Conservation (phyloP, 2,888 invertebrate genomes). For the Geotrupes spiniger region DNA sequence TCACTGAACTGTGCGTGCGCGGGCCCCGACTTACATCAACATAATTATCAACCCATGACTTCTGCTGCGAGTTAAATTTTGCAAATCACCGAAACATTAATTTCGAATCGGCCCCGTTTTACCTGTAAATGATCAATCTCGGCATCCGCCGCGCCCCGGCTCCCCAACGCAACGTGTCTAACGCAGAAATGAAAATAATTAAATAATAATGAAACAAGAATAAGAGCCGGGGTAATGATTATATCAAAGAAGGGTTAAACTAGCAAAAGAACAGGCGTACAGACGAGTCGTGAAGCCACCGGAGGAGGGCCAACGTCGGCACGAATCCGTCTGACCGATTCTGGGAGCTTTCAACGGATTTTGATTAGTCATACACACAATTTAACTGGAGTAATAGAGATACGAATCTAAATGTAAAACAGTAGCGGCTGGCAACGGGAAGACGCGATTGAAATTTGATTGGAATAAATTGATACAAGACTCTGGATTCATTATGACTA, state of each 20-base stretch:
- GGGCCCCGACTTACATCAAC: too few species aligned
- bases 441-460: slow-evolving; percentile 49
- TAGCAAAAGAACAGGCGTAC: slow-evolving; percentile 37
- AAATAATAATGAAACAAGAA: slow-evolving; percentile 54
- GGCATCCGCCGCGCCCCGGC: slow-evolving; percentile 6
- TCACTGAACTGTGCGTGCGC: too few species aligned
- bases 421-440: slow-evolving; percentile 43
- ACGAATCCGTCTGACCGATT: slow-evolving; percentile 34
- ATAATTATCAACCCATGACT: neutral
- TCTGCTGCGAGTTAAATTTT: slow-evolving; percentile 8
- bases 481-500: slow-evolving; percentile 45
- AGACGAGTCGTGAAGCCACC: slow-evolving; percentile 16
- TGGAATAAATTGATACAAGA: slow-evolving; percentile 48
- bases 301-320: slow-evolving; percentile 3
- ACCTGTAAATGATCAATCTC: slow-evolving; percentile 21
- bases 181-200: slow-evolving; percentile 54
- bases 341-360: slow-evolving; percentile 47
- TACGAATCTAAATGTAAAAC: slow-evolving; percentile 52
- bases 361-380: slow-evolving; percentile 54
- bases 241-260: slow-evolving; percentile 52
- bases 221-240: slow-evolving; percentile 50
- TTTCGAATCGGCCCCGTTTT: slow-evolving; percentile 5
- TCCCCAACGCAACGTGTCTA: slow-evolving; percentile 44
- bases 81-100: slow-evolving; percentile 19
- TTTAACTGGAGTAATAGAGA: slow-evolving; percentile 51